phyloP scores from a whole-genome alignment of 2,797 vertebrate species.

The Cossypha niveicapilla region DNA sequence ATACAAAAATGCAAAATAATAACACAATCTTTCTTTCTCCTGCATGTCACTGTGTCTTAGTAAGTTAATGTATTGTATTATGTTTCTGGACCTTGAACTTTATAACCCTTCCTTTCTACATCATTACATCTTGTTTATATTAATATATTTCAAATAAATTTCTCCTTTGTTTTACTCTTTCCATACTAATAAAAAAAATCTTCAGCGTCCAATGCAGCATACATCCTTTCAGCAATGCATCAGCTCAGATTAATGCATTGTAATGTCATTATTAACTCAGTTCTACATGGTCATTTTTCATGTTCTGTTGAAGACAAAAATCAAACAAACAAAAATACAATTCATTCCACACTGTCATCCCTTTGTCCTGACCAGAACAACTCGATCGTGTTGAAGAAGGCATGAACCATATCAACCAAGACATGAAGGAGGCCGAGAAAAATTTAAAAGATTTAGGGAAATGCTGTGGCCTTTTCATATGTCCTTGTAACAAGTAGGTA shows the following conservation, averaged over 20 bases:
- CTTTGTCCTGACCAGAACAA: slow-evolving; percentile 99
- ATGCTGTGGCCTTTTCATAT: slow-evolving; percentile 99
- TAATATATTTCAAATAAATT: slow-evolving; percentile 52
- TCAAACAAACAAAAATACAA: slow-evolving; percentile 79
- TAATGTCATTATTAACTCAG: slow-evolving; percentile 68
- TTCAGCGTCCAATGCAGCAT: background rate
- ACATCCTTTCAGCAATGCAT: slow-evolving; percentile 73
- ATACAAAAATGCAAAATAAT: slow-evolving; percentile 44
- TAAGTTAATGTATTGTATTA: slow-evolving; percentile 60
- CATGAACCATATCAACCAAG: slow-evolving; percentile 99
- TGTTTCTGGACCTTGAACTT: slow-evolving; percentile 63
- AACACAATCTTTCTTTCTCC: slow-evolving; percentile 67
- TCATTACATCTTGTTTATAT: slow-evolving; percentile 63
- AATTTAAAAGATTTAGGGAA: slow-evolving; percentile 99
- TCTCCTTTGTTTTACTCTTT: slow-evolving; percentile 59
- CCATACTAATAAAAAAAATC: slow-evolving; percentile 13
- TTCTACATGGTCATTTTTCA: slow-evolving; percentile 85
- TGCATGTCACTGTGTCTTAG: slow-evolving; percentile 68
- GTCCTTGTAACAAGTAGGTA: slow-evolving; percentile 99
- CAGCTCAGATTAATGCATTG: slow-evolving; percentile 74
- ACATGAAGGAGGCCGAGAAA: slow-evolving; percentile 99
- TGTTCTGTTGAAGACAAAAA: slow-evolving; percentile 85
- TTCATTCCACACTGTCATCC: slow-evolving; percentile 99
- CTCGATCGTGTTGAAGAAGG: slow-evolving; percentile 99
- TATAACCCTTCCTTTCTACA: slow-evolving; percentile 59